phyloP scores from a whole-genome alignment of 2,797 vertebrate species.

The Tamandua tetradactyla region DNA sequence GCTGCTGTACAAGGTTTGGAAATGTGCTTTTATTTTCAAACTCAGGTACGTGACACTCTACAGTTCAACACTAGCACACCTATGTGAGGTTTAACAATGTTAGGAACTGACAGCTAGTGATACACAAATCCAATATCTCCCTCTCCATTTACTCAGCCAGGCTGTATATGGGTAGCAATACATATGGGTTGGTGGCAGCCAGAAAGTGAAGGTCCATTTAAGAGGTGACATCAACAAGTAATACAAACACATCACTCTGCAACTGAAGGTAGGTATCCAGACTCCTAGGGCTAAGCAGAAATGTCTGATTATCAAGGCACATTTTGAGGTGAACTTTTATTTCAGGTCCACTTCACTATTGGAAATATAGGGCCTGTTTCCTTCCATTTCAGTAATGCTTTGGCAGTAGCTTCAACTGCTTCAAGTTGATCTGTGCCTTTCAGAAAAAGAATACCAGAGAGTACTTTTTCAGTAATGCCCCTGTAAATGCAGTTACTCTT shows the following conservation, averaged over 20 bases:
- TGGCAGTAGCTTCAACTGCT: neutral
- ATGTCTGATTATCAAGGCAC: constrained; percentile 24
- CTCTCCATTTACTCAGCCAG: constrained; percentile 79
- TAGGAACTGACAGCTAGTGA: constrained; percentile 83
- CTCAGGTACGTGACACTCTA: constrained; percentile 91
- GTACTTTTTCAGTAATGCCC: neutral
- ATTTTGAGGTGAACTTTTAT: constrained; percentile 36
- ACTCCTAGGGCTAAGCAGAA: constrained; percentile 9
- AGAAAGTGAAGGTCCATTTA: constrained; percentile 89
- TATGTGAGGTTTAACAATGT: constrained; percentile 87
- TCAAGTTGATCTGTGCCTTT: constrained; percentile 23
- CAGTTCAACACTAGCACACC: constrained; percentile 89
- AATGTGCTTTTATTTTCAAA: constrained; percentile 94
- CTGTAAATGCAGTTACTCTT: neutral
- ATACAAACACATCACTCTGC: constrained; percentile 10
- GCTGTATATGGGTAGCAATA: constrained; percentile 82
- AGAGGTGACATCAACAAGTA: constrained; percentile 57
- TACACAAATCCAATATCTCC: constrained; percentile 86
- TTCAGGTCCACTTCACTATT: neutral
- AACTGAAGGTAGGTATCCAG: neutral
- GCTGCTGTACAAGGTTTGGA: constrained; percentile 75
- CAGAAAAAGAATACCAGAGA: neutral
- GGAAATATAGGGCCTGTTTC: neutral
- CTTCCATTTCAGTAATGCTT: constrained; percentile 1
- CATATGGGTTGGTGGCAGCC: constrained; percentile 74